phyloP scores from a whole-genome alignment of 2,797 vertebrate species.

The Chiloscyllium punctatum region DNA sequence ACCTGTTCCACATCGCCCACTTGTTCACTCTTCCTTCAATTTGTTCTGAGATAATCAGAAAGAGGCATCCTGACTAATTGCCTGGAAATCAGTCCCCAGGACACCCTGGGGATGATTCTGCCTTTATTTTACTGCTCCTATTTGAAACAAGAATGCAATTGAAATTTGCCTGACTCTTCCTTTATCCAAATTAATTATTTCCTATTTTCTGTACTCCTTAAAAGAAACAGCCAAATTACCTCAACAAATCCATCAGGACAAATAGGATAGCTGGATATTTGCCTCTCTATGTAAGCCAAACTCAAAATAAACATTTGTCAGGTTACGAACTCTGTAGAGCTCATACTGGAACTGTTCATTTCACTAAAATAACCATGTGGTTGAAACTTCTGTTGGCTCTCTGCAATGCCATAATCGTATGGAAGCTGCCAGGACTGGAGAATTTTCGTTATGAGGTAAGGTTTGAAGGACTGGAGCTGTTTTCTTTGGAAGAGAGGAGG shows the following conservation, averaged over 20 bases:
- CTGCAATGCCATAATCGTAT: not conserved
- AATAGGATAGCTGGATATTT: not conserved
- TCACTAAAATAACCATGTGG: not conserved
- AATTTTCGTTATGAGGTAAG: not conserved
- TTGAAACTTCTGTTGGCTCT: not conserved
- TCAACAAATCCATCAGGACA: not conserved
- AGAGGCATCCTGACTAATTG: not conserved
- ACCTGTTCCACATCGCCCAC: constrained; percentile 9
- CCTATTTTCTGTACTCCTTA: not conserved
- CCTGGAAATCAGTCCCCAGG: not conserved
- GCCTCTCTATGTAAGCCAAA: not conserved
- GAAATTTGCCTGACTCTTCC: not conserved
- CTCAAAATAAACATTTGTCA: constrained; percentile 1
- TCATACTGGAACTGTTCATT: too few species aligned
- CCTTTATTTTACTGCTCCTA: not conserved
- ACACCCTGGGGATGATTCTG: not conserved
- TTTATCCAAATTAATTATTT: not conserved
- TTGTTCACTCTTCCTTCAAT: constrained; percentile 7
- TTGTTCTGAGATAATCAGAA: not conserved
- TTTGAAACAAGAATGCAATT: not conserved
- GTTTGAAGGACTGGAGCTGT: not conserved
- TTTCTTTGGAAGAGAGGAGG: not conserved
- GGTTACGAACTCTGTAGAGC: not conserved
- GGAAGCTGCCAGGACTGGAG: not conserved
- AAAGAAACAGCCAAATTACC: not conserved